phyloP scores from a whole-genome alignment of 2,113 vertebrate species.

The Sterrhoptilus dennistouni region DNA sequence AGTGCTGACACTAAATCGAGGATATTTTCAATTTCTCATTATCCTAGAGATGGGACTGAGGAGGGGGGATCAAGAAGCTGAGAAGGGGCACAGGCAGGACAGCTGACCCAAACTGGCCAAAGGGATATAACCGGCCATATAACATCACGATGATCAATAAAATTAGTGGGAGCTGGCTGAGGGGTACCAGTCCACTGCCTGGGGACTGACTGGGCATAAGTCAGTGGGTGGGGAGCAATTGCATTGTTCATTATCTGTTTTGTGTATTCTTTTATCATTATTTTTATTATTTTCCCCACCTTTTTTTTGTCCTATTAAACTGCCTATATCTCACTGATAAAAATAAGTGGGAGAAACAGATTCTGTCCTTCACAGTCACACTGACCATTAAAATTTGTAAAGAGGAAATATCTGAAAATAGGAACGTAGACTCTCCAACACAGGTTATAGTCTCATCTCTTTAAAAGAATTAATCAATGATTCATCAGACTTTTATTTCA shows the following conservation, averaged over 20 bases:
- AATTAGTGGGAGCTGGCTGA: background rate
- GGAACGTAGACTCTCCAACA: fast-evolving
- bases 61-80: background rate
- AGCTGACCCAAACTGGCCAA: background rate
- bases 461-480: background rate
- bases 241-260: background rate
- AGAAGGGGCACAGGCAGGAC: background rate
- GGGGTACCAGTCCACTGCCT: background rate
- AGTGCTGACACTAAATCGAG: background rate
- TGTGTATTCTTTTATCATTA: background rate
- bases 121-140: background rate
- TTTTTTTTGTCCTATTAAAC: background rate
- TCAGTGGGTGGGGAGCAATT: fast-evolving
- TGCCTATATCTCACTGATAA: background rate
- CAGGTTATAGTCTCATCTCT: background rate
- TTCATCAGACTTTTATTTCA: background rate
- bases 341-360: background rate
- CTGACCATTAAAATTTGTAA: background rate
- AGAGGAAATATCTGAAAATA: background rate
- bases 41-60: fast-evolving
- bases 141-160: background rate
- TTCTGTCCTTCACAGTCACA: background rate
- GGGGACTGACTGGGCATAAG: background rate
- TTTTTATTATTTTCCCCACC: background rate
- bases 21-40: background rate